Evolutionary conservation across 2,797 vertebrate species (phyloP), one percentile per base, ranked within the genome.

Genomic region (Chromis chromis): DNA sequence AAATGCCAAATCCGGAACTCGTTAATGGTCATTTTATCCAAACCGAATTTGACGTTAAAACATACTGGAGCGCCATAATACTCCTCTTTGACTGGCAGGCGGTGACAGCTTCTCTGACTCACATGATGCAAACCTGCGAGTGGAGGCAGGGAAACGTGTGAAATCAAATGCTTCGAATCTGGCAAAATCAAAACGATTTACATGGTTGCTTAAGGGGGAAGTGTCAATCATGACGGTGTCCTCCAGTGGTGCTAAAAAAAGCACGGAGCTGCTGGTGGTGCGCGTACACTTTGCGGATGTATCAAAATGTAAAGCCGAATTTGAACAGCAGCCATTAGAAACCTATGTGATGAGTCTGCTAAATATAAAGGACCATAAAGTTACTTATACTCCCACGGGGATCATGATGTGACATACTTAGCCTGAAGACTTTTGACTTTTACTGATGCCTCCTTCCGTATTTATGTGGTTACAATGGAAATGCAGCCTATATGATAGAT

Each of bases 211-310:
- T 33, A 52, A 75, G 67, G 80, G 33, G 57, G 70, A 84, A 58
- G 54, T 78, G 87, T 82, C 89, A 88, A 76, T 91, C 87, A 84
- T 1, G 22, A 71, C 50, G 55, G 27, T 22, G 63, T 66, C 68
- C 24, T 64, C 60, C 28, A 65, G 31, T 44, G 69, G 53, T 17
- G 44, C 75, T 78, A 79, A 77, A 83, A 78, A 77, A 77, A 85
- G 66, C 8, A 39, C 9, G 0, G 5, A 39, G 31, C 33, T 10
- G 27, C 33, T 12, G 52, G 58, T 52, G 52, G 14, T 22, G 53
- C 19, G 40, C 44, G 54, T 17, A 42, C 44, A 65, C 70, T 65
- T 31, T 39, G 17, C 46, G 8, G 28, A 53, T 12, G 21, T n/a
- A 21, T 8, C 39, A 49, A 19, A 25, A 55, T 62, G 9, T 50